These are phyloP conservation scores for Drosophila pseudoananassae DNA, from an alignment of 1,140 invertebrate species.

Conservation along the genomic window DNA sequence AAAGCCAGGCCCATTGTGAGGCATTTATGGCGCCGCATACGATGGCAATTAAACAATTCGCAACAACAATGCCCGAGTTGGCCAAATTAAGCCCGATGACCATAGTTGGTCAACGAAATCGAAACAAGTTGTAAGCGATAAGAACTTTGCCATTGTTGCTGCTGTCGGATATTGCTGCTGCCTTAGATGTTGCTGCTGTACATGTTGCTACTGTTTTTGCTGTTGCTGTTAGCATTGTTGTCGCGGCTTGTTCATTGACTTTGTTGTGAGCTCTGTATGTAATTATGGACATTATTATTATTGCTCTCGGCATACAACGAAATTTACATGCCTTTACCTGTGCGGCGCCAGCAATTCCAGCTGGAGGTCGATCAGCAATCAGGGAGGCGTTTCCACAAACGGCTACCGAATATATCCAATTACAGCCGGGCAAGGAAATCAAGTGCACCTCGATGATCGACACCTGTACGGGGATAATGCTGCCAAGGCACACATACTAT, in stretches of 20 bases:
- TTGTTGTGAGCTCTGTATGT: conserved; percentile 53
- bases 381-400: conserved; percentile 51
- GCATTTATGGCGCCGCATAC: conserved; percentile 80
- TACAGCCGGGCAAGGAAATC: conserved; percentile 27
- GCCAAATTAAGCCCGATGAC: conserved; percentile 73
- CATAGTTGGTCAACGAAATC: conserved; percentile 79
- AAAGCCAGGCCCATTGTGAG: conserved; percentile 50
- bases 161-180: conserved; percentile 14
- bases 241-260: conserved; percentile 58
- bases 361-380: conserved; percentile 48
- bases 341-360: conserved; percentile 39
- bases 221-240: conserved; percentile 52
- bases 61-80: conserved; percentile 68
- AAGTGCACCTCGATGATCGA: conserved; percentile 27
- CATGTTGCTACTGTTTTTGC: conserved; percentile 24
- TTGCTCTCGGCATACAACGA: conserved; percentile 42
- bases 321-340: conserved; percentile 45
- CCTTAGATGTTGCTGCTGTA: conserved; percentile 26
- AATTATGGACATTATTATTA: conserved; percentile 71
- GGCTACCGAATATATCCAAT: conserved; percentile 59
- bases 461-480: conserved; percentile 25
- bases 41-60: conserved; percentile 78
- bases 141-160: conserved; percentile 58
- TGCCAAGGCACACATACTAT: too few relatives aligned
- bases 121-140: conserved; percentile 80